Base-by-base conservation (phyloP, 1,140 invertebrate species). In the Anastrepha obliqua region DNA sequence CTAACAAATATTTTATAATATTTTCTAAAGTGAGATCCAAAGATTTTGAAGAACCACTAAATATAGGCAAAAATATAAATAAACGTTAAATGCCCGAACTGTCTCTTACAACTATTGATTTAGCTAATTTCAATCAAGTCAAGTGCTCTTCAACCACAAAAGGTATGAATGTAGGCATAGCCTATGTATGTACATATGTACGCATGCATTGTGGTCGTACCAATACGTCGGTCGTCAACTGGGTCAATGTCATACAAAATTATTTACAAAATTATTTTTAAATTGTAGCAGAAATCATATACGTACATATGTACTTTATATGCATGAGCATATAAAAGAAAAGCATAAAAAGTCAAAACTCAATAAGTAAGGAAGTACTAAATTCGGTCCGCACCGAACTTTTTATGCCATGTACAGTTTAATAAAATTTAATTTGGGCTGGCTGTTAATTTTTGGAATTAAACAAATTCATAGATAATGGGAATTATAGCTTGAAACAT, bases 241-340 rank as follows among this genome's bases (percentile, higher is more conserved):
- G 74, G 74, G 74, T 81, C 74, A 81, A 81, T 81, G 74, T 81
- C 74, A 81, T 44, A 9, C 47, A 29, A 55, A 81, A 20, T 55
- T 55, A 55, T 81, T 55, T 74, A 74, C 42, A 74, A 74, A 74
- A 74, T 74, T 44, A 44, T 74, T 81, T 81, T 47, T 55, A 47
- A 47, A 47, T 74, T 74, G 70, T 74, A 74, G 70, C 70, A 74
- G 42, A 47, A 74, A 47, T 13, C 47, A 47, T 2, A 74, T 74
- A n/a, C 15, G n/a, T 17, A 62, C 15, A 17, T 62, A 62, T 62
- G 60, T 29, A 29, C 29, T 29, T 29, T 62, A 62, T 17, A 4
- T 62, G n/a, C 60, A 62, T 29, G 29, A 17, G 1, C n/a, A 17
- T 15, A 29, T 29, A 29, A 62, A 62, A 62, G 15, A 62, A 62